Evolutionary conservation across 2,888 invertebrate species (phyloP), one percentile per base, ranked within the genome.

Genomic region (Conus canariensis): DNA sequence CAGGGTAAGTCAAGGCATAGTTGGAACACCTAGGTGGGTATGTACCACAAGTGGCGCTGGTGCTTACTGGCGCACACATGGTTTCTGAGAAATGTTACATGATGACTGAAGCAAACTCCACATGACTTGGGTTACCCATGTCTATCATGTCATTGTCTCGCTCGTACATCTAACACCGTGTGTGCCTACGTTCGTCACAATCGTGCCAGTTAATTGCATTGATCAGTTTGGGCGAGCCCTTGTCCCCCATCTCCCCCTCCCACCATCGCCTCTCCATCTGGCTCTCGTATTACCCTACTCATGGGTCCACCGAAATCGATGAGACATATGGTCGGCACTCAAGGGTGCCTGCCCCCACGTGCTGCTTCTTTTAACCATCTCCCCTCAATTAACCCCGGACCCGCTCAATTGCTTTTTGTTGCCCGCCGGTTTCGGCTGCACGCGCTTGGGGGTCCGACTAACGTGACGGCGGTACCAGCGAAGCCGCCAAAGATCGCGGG

Each of bases 391-490:
- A 86, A 86, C 86, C 86, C 86, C 14, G 83, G 22, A 12, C 82
- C 82, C 25, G 56, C 30, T 83, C 82, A 83, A 83, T 83, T 83
- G 82, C 82, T 83, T 83, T 83, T 83, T 83, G 82, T 83, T 58
- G 58, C 82, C 82, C 58, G 56, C 56, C 22, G 58, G 22, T 83
- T 56, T 83, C 12, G 22, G 58, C 58, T 56, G 82, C 82, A 83
- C 16, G 22, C 19, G 82, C 82, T 19, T 22, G 86, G 19, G 67
- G 86, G 30, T n/a, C 25, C 25, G 77, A 22, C n/a, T 9, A 59
- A 14, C 56, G 83, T 83, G 56, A 56, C 7, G 83, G 16, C 12
- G 64, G 64, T 64, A 64, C 64, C 64, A 64, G 12, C 16, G 64
- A 16, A 16, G 64, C 12, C 12, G 83, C 19, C 58, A 83, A 58